Conservation (phyloP, 2,888 invertebrate species). For the Meta bourneti region DNA sequence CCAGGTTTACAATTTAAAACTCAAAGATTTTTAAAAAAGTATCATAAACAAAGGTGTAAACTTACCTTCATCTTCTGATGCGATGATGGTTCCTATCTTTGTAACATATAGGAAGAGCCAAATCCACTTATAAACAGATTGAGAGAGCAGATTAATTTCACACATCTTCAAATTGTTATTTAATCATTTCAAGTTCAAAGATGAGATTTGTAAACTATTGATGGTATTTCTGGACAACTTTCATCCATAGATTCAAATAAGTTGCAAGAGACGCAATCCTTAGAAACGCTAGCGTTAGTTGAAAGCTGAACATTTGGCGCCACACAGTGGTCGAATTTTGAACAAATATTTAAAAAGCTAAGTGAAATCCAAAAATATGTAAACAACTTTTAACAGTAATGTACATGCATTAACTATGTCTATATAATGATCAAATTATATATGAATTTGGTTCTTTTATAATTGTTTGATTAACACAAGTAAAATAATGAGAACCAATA, state of each 20-base stretch:
- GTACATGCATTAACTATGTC: no score
- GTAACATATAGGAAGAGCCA: neutral
- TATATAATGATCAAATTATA: no score
- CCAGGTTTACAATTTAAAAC: neutral
- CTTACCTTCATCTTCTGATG: constrained; percentile 42
- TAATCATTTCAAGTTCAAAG: neutral
- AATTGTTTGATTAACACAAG: no score
- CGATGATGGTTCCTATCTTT: no score
- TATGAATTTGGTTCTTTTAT: no score
- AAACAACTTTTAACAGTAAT: neutral
- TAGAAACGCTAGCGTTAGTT: neutral
- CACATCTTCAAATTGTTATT: neutral
- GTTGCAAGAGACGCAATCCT: neutral
- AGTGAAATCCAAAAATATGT: neutral
- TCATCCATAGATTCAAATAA: neutral
- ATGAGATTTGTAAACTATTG: neutral
- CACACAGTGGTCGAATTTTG: constrained; percentile 40
- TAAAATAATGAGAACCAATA: no score
- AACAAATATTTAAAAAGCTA: constrained; percentile 2
- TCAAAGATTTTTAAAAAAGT: neutral
- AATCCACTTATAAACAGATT: neutral
- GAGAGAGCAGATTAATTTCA: neutral
- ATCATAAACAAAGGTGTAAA: neutral
- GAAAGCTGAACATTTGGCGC: constrained; percentile 40
- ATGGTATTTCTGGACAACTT: neutral